Conservation (phyloP, 2,113 vertebrate species). For the Natator depressus region DNA sequence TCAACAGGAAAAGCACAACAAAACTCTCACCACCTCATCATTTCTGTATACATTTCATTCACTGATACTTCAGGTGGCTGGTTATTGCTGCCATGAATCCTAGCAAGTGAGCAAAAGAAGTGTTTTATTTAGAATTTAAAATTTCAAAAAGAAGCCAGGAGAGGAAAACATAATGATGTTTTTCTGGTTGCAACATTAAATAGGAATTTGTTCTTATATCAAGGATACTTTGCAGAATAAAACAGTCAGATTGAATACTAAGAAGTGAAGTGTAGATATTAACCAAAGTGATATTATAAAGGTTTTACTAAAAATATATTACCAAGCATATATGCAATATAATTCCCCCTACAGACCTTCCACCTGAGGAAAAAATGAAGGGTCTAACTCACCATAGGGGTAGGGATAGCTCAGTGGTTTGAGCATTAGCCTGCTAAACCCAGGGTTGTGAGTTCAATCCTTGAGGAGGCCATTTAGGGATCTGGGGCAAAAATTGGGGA, state of each 20-base stretch:
- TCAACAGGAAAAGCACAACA: background rate
- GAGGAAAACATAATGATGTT: conserved; percentile 23
- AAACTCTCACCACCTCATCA: background rate
- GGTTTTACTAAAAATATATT: conserved; percentile 61
- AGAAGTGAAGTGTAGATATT: conserved; percentile 34
- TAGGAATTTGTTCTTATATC: conserved; percentile 8
- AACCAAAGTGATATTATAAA: conserved; percentile 55
- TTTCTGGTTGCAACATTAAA: conserved; percentile 32
- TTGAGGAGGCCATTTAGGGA: no score
- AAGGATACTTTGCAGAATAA: conserved; percentile 42
- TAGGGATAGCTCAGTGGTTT: no score
- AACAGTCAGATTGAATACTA: conserved; percentile 46
- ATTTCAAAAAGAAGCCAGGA: conserved; percentile 7
- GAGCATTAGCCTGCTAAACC: no score
- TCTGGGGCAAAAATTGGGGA: no score
- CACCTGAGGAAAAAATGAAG: background rate
- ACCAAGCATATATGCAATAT: background rate
- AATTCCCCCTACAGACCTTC: background rate
- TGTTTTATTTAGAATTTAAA: conserved; percentile 18
- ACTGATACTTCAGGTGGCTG: background rate
- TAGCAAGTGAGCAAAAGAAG: conserved; percentile 5
- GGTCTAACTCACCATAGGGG: background rate
- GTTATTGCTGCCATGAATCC: conserved; percentile 2
- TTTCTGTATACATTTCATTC: background rate
- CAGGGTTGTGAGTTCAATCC: no score